Conservation (phyloP, 2,797 vertebrate species). For the Urophycis tenuis region DNA sequence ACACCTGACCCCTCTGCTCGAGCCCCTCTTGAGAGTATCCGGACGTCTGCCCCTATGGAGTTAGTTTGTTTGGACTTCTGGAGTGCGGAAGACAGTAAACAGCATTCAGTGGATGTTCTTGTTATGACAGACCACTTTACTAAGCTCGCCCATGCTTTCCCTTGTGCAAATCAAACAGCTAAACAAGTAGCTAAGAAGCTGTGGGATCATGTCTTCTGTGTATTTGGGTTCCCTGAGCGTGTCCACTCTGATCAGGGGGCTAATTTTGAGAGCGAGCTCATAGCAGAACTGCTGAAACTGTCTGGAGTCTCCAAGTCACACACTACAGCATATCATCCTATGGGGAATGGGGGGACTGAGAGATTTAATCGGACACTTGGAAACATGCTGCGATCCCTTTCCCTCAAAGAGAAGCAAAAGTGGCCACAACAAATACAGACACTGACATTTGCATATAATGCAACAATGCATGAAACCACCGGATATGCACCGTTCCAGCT, state of each 20-base stretch:
- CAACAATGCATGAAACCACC: slow-evolving; percentile 12
- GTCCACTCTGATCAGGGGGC: neutral
- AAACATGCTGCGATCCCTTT: slow-evolving; percentile 22
- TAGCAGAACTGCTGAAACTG: neutral
- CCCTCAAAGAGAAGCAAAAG: neutral
- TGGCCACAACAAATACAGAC: slow-evolving; percentile 8
- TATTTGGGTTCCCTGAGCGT: neutral
- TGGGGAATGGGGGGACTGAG: slow-evolving; percentile 9
- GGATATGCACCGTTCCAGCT: slow-evolving; percentile 9
- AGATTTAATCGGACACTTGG: slow-evolving; percentile 28
- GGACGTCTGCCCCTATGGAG: neutral
- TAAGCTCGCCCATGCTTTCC: neutral
- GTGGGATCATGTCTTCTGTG: neutral
- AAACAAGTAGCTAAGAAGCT: neutral
- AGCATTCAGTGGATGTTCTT: neutral
- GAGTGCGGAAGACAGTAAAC: neutral
- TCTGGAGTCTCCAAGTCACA: neutral
- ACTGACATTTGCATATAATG: slow-evolving; percentile 23
- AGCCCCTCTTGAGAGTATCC: neutral
- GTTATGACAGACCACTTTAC: slow-evolving; percentile 28
- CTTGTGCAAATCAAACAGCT: neutral
- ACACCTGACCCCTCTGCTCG: neutral
- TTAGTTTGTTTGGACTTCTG: neutral
- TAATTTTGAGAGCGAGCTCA: neutral
- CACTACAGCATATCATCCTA: neutral